These are phyloP conservation scores for Trogon surrucura DNA, from an alignment of 2,113 vertebrate genomes.

Conservation along the genomic window DNA sequence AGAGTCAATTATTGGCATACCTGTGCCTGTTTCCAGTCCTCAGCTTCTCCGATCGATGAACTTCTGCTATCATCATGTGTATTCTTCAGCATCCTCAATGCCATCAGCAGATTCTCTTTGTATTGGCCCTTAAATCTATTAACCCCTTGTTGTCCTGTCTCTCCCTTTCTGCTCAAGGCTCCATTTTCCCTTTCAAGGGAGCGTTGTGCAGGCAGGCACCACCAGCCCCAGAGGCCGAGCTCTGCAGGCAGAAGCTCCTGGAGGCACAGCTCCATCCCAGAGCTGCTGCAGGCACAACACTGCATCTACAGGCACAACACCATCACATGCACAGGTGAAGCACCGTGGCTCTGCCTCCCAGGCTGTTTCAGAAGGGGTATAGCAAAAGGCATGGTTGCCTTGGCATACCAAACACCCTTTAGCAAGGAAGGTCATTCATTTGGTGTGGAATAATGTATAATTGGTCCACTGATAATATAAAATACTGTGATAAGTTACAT, in stretches of 20 bases:
- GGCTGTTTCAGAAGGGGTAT: not conserved
- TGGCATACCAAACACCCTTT: not conserved
- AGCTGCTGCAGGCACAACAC: fast-evolving
- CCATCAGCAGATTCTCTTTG: not conserved
- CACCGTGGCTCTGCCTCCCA: not conserved
- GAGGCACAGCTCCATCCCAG: not conserved
- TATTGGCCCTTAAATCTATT: not conserved
- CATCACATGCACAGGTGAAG: fast-evolving
- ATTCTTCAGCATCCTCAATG: not conserved
- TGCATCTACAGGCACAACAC: fast-evolving
- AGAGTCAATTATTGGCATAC: not conserved
- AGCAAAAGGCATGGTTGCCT: not conserved
- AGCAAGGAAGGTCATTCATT: not conserved
- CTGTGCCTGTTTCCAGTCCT: not conserved
- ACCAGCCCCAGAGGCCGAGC: not conserved
- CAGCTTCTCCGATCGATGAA: not conserved
- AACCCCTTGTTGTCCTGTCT: not conserved
- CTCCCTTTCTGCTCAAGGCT: not conserved
- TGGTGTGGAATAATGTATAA: not conserved
- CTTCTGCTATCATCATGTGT: not conserved
- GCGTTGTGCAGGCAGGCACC: not conserved
- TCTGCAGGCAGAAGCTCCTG: not conserved
- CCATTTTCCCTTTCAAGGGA: not conserved
- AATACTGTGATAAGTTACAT: not conserved
- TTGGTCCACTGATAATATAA: not conserved